These are phyloP conservation scores for Festucalex cinctus DNA, from an alignment of 2,113 vertebrate species.

Conservation along the genomic window DNA sequence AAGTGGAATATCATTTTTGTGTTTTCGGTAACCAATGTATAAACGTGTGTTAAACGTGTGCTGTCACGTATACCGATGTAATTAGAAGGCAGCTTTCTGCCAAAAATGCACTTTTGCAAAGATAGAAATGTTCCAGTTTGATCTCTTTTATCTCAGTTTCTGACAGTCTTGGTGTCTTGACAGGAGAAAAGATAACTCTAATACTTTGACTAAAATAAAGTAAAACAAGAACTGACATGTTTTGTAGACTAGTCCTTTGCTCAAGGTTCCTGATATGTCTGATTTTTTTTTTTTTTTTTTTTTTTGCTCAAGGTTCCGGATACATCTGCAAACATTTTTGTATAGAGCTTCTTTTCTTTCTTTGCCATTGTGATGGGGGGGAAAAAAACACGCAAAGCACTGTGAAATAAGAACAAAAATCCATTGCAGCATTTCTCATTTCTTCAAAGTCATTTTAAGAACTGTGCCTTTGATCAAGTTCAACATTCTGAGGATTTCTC, in stretches of 20 bases:
- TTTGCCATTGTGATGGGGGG: neutral
- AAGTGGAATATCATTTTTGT: neutral
- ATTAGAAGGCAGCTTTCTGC: neutral
- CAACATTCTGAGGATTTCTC: neutral
- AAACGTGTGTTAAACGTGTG: neutral
- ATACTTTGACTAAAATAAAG: neutral
- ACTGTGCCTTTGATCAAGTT: slow-evolving; percentile 7
- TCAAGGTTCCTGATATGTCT: neutral
- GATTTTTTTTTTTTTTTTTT: neutral
- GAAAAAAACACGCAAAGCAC: slow-evolving; percentile 29
- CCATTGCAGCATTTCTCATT: slow-evolving; percentile 9
- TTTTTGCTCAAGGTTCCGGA: neutral
- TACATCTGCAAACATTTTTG: slow-evolving; percentile 1
- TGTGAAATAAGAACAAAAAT: slow-evolving; percentile 30
- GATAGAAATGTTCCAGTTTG: neutral
- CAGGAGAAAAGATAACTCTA: neutral
- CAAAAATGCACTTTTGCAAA: neutral
- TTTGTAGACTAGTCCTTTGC: neutral
- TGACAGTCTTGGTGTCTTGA: neutral
- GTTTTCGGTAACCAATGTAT: neutral
- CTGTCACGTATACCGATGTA: neutral
- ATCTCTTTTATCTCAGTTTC: neutral
- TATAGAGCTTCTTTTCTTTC: neutral
- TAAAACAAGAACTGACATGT: neutral
- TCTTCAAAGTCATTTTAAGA: slow-evolving; percentile 9